A percentile compares a stretch with the other conserved stretches of the same genome.
Evolutionary conservation across 1,140 invertebrate species (phyloP).

Genomic region (Triops longicaudatus): DNA sequence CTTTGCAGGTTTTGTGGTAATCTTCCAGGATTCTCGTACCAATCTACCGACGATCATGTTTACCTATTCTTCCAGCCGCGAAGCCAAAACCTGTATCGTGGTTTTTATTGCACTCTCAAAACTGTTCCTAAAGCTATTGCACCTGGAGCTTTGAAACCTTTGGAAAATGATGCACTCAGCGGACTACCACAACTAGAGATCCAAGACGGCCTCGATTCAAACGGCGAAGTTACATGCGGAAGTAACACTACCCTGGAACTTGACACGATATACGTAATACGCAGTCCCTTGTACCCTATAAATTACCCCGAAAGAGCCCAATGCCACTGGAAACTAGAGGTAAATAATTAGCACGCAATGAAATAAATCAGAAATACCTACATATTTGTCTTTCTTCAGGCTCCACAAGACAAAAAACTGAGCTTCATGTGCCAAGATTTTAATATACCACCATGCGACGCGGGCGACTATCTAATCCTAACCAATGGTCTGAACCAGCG

Average conservation of each 20-base stretch:
- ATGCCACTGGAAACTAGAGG: not conserved
- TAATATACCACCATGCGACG: not conserved
- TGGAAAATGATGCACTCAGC: not conserved
- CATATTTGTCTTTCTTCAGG: not conserved
- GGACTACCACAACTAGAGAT: not conserved
- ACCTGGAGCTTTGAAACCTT: not conserved
- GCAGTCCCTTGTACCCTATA: not conserved
- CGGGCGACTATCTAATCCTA: not conserved
- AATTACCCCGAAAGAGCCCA: not conserved
- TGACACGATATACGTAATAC: not conserved
- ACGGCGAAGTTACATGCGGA: not conserved
- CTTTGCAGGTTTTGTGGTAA: no score
- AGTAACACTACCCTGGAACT: not conserved
- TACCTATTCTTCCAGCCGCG: no score
- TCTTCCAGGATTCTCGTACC: no score
- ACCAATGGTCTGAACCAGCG: not conserved
- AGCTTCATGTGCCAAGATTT: conserved; percentile 1
- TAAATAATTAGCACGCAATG: not conserved
- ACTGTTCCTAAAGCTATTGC: not conserved
- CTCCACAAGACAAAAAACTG: not conserved
- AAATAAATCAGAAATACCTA: not conserved
- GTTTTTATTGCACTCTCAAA: not conserved
- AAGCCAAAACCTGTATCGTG: no score
- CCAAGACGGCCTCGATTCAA: not conserved
- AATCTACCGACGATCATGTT: no score